Base-by-base conservation (phyloP, 2,888 invertebrate species). In the Nasonovia ribisnigri region DNA sequence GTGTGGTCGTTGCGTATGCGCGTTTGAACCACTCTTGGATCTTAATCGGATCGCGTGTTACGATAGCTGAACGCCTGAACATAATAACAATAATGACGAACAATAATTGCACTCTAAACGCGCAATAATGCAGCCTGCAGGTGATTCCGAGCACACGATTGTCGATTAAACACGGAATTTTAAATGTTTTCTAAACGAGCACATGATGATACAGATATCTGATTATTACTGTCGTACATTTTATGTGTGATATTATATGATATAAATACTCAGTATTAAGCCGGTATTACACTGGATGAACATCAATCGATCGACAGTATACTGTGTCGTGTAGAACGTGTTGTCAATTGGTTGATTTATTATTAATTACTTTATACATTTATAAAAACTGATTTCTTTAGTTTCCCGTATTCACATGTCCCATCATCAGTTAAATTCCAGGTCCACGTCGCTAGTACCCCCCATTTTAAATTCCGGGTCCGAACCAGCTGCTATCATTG, bases 101-200 rank as follows among this genome's bases (percentile, higher is more conserved):
- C n/a, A n/a, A 36, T 36, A 77, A 36, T 77, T 77, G 77, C 36
- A 77, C 77, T 77, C 77, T 36, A 36, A n/a, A 77, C 77, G 77
- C 36, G 36, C 77, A 36, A 36, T 29, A 46, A 29, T 46, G 86
- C 46, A 43, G 86, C 29, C 29, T 46, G 11, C 86, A 86, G 29
- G 29, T 8, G 60, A 89, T 36, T 57, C 77, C 36, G 36, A 77
- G 46, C n/a, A 90, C 29, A 46, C 11, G n/a, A 90, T 46, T 90
- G 77, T 77, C 36, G 77, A 77, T 90, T 90, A 46, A 29, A 60
- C 60, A 20, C 43, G 60, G 60, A 90, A 90, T 46, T n/a, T 46
- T 46, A 90, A 67, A 67, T 46, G 60, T 90, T 67, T 90, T 67
- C n/a, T 67, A 67, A 90, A 60, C 60, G 60, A 60, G n/a, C n/a